Evolutionary conservation across 2,113 vertebrate species (phyloP).

Genomic region (Perca flavescens): DNA sequence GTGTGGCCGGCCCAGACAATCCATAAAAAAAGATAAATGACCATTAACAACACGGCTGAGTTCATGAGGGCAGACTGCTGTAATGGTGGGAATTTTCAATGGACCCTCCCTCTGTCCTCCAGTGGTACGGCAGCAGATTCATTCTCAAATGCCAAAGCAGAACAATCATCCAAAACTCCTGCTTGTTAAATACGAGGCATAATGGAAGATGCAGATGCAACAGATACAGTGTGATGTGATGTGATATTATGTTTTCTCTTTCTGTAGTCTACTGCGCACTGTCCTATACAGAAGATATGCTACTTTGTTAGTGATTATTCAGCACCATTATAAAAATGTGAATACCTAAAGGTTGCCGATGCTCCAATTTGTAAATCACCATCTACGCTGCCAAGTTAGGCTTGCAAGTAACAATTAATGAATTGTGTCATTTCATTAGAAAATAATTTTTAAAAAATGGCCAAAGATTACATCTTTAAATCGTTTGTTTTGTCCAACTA

Average conservation of each 20-base stretch:
- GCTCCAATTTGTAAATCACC: neutral
- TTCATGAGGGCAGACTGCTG: neutral
- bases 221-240: neutral
- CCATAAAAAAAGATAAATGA: slow-evolving; percentile 49
- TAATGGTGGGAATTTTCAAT: slow-evolving; percentile 1
- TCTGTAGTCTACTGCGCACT: neutral
- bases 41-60: slow-evolving; percentile 46
- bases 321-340: neutral
- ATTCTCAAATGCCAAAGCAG: slow-evolving; percentile 47
- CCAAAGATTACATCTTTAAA: no score
- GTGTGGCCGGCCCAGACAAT: slow-evolving; percentile 24
- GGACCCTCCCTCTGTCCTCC: neutral
- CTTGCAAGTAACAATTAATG: neutral
- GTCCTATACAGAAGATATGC: neutral
- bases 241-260: no score
- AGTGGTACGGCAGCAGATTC: neutral
- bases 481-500: no score
- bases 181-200: neutral
- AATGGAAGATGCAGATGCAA: neutral
- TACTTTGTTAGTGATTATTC: neutral
- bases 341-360: neutral
- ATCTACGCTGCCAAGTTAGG: neutral
- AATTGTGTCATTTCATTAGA: no score
- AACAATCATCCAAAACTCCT: slow-evolving; percentile 9
- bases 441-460: no score